These are phyloP conservation scores for Reticulitermes speratus DNA, from an alignment of 1,140 invertebrate species.

Conservation along the genomic window DNA sequence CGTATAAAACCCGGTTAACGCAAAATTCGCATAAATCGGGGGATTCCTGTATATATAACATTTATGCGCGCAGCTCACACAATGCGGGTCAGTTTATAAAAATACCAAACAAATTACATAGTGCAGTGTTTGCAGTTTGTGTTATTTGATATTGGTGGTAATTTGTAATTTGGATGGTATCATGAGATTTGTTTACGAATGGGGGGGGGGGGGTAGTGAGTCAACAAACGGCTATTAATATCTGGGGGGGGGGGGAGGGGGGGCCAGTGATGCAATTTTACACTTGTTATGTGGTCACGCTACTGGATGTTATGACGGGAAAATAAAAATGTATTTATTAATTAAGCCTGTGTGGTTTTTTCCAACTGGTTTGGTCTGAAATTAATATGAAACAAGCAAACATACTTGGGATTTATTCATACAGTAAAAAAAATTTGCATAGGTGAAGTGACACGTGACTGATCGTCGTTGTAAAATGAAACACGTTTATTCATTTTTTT, in stretches of 20 bases:
- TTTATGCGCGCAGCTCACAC: neutral
- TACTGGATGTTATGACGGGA: neutral
- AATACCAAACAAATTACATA: conserved; percentile 4
- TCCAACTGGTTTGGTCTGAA: neutral
- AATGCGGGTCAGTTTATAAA: neutral
- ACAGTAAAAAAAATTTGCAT: neutral
- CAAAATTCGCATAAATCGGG: no score
- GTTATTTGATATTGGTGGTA: neutral
- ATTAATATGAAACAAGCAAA: neutral
- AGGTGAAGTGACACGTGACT: neutral
- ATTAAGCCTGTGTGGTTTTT: neutral
- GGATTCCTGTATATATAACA: neutral
- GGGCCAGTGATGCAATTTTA: neutral
- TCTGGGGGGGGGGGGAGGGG: neutral
- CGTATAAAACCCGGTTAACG: no score
- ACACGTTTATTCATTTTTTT: neutral
- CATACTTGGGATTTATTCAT: neutral
- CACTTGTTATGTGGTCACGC: neutral
- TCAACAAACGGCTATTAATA: neutral
- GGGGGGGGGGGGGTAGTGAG: neutral
- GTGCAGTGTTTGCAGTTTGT: neutral
- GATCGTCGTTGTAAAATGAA: neutral
- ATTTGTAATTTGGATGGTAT: neutral
- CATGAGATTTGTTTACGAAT: neutral
- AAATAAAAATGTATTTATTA: neutral